Percentiles rank a stretch among this genome's conserved stretches.
Conservation (phyloP, 1,140 invertebrate genomes). For the Cherax destructor region DNA sequence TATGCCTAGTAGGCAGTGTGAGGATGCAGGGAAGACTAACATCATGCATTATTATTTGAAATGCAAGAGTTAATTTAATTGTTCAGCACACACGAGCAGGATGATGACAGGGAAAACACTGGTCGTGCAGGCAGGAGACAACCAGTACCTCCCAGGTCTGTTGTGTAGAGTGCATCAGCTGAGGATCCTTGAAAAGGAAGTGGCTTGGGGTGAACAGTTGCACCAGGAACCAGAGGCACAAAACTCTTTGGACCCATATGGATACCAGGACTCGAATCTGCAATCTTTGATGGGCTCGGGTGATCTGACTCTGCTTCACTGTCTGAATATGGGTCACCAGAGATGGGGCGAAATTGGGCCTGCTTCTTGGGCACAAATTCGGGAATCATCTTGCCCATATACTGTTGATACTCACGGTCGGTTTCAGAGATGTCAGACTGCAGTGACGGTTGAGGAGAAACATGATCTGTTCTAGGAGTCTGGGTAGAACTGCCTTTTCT, state of each 20-base stretch:
- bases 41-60: slow-evolving; percentile 17
- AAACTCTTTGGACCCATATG: slow-evolving; percentile 53
- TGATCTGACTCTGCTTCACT: slow-evolving; percentile 76
- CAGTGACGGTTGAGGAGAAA: slow-evolving; percentile 58
- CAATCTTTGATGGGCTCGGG: slow-evolving; percentile 56
- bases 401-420: slow-evolving; percentile 63
- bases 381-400: slow-evolving; percentile 68
- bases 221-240: slow-evolving; percentile 55
- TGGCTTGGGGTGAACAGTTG: slow-evolving; percentile 51
- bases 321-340: slow-evolving; percentile 82
- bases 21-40: slow-evolving; percentile 10
- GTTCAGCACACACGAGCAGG: slow-evolving; percentile 8
- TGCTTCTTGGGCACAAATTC: slow-evolving; percentile 76
- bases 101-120: slow-evolving; percentile 3
- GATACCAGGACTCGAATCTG: slow-evolving; percentile 35
- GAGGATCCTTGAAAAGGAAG: slow-evolving; percentile 36
- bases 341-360: slow-evolving; percentile 77
- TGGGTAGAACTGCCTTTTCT: slow-evolving; percentile 18
- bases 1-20: not conserved
- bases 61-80: slow-evolving; percentile 20
- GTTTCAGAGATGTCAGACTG: slow-evolving; percentile 58
- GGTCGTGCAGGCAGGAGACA: slow-evolving; percentile 27
- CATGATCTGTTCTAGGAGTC: slow-evolving; percentile 27
- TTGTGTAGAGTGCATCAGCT: slow-evolving; percentile 40
- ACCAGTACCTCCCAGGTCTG: slow-evolving; percentile 63